Base-by-base conservation (phyloP, 2,888 invertebrate species). In the Ophioninae sp. region DNA sequence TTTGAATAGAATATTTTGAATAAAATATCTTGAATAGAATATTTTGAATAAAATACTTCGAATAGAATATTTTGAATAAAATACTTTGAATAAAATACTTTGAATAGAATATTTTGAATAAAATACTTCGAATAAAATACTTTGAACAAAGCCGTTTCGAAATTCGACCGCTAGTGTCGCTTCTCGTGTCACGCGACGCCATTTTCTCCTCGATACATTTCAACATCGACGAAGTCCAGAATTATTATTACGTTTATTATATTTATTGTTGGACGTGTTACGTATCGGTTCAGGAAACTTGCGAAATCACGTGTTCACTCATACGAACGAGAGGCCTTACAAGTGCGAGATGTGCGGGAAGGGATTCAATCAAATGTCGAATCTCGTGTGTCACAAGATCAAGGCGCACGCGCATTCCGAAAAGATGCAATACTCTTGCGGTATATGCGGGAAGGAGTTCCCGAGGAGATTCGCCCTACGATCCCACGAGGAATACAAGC, bases 291-390 rank as follows among this genome's bases (percentile, higher is more conserved):
- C 88, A 96, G 96, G 96, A 13, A 96, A 96, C 90, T 93, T 96
- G 67, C 94, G 96, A 0, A 96, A 96, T 90, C 96, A 96, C 88
- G 94, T 96, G 71, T 96, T 96, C 90, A 96, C 96, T 0, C 96
- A 96, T 89, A 96, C 96, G 9, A 96, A 96, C 89, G 96, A 96
- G 90, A 94, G 96, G 8, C 96, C 96, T 0, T 97, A 96, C 90
- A 96, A 96, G 88, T 96, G 96, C 91, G 95, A 95, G 87, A 93
- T 95, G 67, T 96, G 96, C 91, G 93, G 94, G 81, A 96, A 96
- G 89, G 96, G 96, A 0, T 97, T 96, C 93, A 97, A 96, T 91
- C 96, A 97, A 90, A 96, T 96, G 94, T 96, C 96, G 10, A 96
- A 97, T 92, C 94, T 96, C 79, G 96, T 96, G 88, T 96, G 96